A percentile compares a stretch with the other conserved stretches of the same genome.
Evolutionary conservation across 2,113 vertebrate species (phyloP).

Genomic region (Charina bottae): DNA sequence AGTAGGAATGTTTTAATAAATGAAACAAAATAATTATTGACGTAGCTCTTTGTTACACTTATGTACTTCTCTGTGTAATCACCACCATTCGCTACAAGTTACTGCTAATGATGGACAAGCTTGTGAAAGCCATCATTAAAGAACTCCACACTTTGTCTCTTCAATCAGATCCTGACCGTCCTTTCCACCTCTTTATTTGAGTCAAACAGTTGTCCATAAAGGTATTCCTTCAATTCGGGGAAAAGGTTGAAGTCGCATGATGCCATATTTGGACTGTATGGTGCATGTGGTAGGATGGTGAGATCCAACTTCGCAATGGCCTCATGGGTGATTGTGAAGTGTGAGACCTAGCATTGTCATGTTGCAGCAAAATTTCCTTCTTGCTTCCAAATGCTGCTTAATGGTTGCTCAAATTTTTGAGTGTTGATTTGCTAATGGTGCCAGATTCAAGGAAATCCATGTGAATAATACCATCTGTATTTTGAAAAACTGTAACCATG

Average conservation of each 20-base stretch:
- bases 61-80: not conserved
- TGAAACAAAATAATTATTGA: not conserved
- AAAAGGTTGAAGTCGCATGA: not conserved
- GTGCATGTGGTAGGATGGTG: not conserved
- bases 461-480: not conserved
- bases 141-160: not conserved
- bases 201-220: not conserved
- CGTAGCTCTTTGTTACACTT: not conserved
- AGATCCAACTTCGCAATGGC: not conserved
- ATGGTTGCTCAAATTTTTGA: not conserved
- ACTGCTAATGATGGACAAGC: not conserved
- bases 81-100: not conserved
- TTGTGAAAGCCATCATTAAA: not conserved
- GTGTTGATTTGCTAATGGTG: not conserved
- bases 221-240: not conserved
- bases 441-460: not conserved
- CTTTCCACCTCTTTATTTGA: not conserved
- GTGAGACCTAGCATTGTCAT: not conserved
- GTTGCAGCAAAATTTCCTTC: not conserved
- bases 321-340: not conserved
- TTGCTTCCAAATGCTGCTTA: not conserved
- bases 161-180: not conserved
- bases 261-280: not conserved
- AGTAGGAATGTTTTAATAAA: not conserved
- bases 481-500: not conserved